Evolutionary conservation across 2,797 vertebrate species (phyloP).

Genomic region (Labeo calbasu): DNA sequence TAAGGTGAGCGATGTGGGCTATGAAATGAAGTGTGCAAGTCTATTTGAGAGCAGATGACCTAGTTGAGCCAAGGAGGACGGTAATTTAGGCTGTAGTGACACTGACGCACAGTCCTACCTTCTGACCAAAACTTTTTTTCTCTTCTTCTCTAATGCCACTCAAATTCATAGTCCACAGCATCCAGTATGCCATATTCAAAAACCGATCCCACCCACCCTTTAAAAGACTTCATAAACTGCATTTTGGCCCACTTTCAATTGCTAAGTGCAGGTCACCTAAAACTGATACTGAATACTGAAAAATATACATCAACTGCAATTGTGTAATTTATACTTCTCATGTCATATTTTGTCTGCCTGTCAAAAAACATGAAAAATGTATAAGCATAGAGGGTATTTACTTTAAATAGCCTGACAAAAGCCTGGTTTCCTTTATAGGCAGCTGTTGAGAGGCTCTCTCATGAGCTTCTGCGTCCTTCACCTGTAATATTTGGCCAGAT

Average conservation of each 20-base stretch:
- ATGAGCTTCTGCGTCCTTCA: constrained; percentile 12
- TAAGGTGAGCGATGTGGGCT: constrained; percentile 44
- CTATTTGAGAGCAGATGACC: constrained; percentile 60
- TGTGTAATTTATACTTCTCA: background rate
- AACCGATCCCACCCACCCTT: background rate
- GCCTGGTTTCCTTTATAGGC: background rate
- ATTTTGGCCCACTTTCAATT: background rate
- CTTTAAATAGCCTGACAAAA: constrained; percentile 21
- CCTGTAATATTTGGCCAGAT: constrained; percentile 21
- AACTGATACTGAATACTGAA: background rate
- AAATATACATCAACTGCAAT: background rate
- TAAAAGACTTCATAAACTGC: background rate
- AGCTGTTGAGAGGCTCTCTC: background rate
- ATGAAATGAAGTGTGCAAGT: constrained; percentile 46
- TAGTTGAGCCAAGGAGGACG: constrained; percentile 60
- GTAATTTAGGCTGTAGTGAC: constrained; percentile 61
- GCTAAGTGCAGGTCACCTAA: background rate
- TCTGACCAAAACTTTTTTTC: constrained; percentile 9
- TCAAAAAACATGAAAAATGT: constrained; percentile 15
- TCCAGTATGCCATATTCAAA: background rate
- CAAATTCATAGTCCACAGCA: background rate
- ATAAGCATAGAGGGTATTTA: background rate
- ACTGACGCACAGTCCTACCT: constrained; percentile 44
- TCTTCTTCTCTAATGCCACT: background rate
- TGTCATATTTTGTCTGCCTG: background rate